Evolutionary conservation across 2,797 vertebrate species (phyloP).

Genomic region (Lates japonicus): DNA sequence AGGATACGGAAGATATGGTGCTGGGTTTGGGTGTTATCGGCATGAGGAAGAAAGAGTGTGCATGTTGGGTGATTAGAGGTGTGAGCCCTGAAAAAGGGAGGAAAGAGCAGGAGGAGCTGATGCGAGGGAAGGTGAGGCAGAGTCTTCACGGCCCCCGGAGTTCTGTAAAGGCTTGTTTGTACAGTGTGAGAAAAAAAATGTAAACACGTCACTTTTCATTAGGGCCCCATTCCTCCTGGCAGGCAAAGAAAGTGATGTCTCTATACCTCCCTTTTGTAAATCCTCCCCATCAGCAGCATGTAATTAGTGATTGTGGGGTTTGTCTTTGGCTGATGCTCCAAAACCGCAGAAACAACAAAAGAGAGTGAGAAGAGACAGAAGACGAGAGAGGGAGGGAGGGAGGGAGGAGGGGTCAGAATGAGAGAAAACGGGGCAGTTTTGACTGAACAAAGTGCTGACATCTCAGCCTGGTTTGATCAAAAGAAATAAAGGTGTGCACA

Average conservation of each 20-base stretch:
- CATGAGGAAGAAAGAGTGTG: background rate
- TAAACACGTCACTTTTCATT: slow-evolving; percentile 83
- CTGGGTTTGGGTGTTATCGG: background rate
- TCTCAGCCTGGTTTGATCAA: background rate
- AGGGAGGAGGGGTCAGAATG: background rate
- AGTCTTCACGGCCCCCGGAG: slow-evolving; percentile 31
- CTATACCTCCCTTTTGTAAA: slow-evolving; percentile 58
- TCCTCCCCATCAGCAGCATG: slow-evolving; percentile 56
- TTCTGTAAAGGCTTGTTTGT: slow-evolving; percentile 77
- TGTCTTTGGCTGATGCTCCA: slow-evolving; percentile 48
- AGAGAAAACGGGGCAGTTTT: background rate
- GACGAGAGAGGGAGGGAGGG: background rate
- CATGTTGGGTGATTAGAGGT: background rate
- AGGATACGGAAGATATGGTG: slow-evolving; percentile 25
- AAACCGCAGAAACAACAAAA: slow-evolving; percentile 57
- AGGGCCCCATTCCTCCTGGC: slow-evolving; percentile 49
- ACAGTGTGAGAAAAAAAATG: slow-evolving; percentile 75
- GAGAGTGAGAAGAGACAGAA: slow-evolving; percentile 35
- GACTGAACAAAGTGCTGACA: slow-evolving; percentile 10
- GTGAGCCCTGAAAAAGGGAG: slow-evolving; percentile 22
- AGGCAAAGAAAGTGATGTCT: slow-evolving; percentile 68
- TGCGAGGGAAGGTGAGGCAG: slow-evolving; percentile 46
- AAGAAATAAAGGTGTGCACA: slow-evolving; percentile 6
- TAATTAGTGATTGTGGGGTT: slow-evolving; percentile 68
- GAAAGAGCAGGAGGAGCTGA: slow-evolving; percentile 19